Base-by-base conservation (phyloP, 2,797 vertebrate species). In the Chelon labrosus region DNA sequence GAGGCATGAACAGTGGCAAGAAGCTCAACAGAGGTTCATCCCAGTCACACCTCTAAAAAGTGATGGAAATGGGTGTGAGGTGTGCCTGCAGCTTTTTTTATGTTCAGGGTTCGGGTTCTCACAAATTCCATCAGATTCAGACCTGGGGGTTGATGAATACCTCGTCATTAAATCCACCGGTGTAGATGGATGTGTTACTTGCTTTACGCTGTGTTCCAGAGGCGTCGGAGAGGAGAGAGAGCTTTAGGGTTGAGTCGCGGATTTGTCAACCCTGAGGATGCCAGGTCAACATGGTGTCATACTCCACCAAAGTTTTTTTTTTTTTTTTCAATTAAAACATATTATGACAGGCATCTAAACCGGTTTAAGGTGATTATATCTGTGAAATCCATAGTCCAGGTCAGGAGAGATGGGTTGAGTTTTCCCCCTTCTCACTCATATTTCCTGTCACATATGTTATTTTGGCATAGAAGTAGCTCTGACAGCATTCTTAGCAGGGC, bases 21-120 rank as follows among this genome's bases (percentile, higher is more conserved):
- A 62, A 58, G 49, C 57, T 25, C 17, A 44, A 77, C 37, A 19
- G 16, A 75, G 20, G 37, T 44, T 81, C n/a, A 51, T 41, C 19
- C 50, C 16, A 35, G 80, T 67, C 65, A 51, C 16, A 63, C 25
- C 52, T 62, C 62, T 49, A 62, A 37, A 27, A 41, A 16, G 9
- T 44, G 44, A 35, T 7, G 35, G 41, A 52, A 51, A 73, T 19
- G 10, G 10, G 41, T 57, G 37, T 69, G 9, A 53, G 13, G 70
- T 70, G 57, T 1, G 71, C 22, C 38, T 53, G 54, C 63, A 53
- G 66, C 47, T 62, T 31, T 64, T 44, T 10, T 47, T 63, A 22
- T 17, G 19, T 62, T 66, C 50, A 56, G 62, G n/a, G 31, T 49
- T 68, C 49, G 22, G 51, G 11, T 61, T 20, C 37, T 41, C 46